Evolutionary conservation across 2,888 invertebrate genomes (phyloP).

Genomic region (Alviniconcha strummeri): DNA sequence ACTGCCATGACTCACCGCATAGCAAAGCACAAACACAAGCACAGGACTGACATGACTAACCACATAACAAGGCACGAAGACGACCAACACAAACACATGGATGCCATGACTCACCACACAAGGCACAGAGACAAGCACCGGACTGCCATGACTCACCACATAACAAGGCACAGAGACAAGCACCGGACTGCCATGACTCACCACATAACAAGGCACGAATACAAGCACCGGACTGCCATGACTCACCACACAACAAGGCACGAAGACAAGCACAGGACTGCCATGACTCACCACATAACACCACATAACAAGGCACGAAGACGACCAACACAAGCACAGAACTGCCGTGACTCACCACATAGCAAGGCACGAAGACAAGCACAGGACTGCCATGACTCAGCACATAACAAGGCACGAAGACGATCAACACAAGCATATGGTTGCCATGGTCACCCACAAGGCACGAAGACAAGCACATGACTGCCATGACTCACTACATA

Average conservation of each 20-base stretch:
- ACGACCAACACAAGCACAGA: conserved; percentile 45
- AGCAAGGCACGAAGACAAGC: conserved; percentile 32
- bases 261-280: neutral
- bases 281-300: conserved; percentile 44
- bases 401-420: too few relatives aligned
- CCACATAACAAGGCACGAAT: neutral
- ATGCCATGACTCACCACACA: neutral
- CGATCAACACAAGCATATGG: too few relatives aligned
- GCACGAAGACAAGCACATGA: neutral
- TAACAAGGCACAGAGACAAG: conserved; percentile 45
- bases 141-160: conserved; percentile 32
- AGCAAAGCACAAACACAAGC: too few relatives aligned
- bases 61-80: conserved; percentile 16
- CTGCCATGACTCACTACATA: neutral
- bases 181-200: neutral
- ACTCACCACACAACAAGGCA: conserved; percentile 1
- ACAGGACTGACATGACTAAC: too few relatives aligned
- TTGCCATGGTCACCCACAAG: too few relatives aligned
- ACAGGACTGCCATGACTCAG: conserved; percentile 40
- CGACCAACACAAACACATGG: conserved; percentile 39
- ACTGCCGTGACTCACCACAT: conserved; percentile 43
- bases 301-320: conserved; percentile 45
- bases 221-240: neutral
- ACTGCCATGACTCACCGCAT: conserved; percentile 36
- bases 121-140: neutral